Base-by-base conservation (phyloP, 2,888 invertebrate species). In the Congeria kusceri region DNA sequence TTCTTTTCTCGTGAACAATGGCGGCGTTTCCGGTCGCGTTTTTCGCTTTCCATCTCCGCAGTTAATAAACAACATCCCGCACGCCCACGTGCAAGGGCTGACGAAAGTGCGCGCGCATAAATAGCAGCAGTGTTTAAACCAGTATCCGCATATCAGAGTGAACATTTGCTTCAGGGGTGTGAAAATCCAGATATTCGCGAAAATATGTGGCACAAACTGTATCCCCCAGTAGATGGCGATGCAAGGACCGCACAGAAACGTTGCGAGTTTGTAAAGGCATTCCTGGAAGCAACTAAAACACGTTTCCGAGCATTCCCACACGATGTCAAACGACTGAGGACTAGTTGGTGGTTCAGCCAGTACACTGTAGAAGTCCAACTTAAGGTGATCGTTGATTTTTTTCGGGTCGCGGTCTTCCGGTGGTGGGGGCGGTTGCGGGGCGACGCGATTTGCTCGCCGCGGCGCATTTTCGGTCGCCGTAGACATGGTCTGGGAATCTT, bases 331-430 rank as follows among this genome's bases (percentile, higher is more conserved):
- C 2, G 82, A 73, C 9, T 56, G 64, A 0, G 63, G 47, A 0
- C 39, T 25, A 1, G 49, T 46, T 1, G 15, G 28, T 1, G 82
- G 82, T 49, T 83, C 82, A 5, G 63, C 82, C 15, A 83, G 32
- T 1, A 78, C 73, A 32, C 62, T 53, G 46, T 77, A 77, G 20
- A 66, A 83, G 29, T 83, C 73, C 15, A 49, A 15, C 9, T 32
- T 28, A 0, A 83, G 7, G 32, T 83, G 78, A 11, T 44, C 27
- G 49, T 83, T 83, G 20, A 83, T 15, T 25, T 73, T 63, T 20
- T 83, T 78, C 15, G 82, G 82, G 57, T 83, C 82, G 5, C 82
- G 28, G 71, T 83, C 69, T 39, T 76, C 76, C 13, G 53, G 64
- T 18, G 64, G 56, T 27, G 49, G 27, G 2, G 63, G 58, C 23